Evolutionary conservation across 37 sponge, comb jelly and placozoan species (phyloP), one percentile per base, ranked within the genome.

Genomic region (Ianthella basta): DNA sequence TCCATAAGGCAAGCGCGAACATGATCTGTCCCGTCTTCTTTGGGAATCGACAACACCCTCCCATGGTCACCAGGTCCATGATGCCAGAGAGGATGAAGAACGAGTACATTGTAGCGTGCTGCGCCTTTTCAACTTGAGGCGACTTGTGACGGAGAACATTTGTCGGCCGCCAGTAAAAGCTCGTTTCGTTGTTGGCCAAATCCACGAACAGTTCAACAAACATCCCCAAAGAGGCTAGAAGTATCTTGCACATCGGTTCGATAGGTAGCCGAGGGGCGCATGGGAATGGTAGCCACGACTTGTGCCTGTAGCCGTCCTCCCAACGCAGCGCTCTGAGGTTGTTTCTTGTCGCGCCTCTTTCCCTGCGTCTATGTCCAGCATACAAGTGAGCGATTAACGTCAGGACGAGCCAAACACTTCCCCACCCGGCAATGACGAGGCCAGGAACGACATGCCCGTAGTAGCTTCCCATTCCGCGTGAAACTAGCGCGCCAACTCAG

Each of bases 61-160:
- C 37, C 54, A 53, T 18, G 25, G n/a, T 75, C 54, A 23, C 78
- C 3, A 75, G 25, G 25, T 75, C 78, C 15, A 75, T 75, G 53
- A 75, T 15, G n/a, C 78, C 78, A 30, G 78, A 75, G 5, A 75
- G 53, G 54, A 75, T 75, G 10, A 75, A 75, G 25, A 75, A 75
- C 3, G 78, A 75, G 54, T 75, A 75, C 78, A 75, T 75, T 4
- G 78, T 75, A 1, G 78, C 78, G 53, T 75, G 78, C 25, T 75
- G 78, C 3, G 78, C n/a, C 25, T 75, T 75, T 14, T 75, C 78
- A 0, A 75, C 78, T 44, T 44, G 6, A 24, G 18, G 37, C 20
- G 40, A 10, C 4, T 40, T 50, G n/a, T 41, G 15, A 23, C 14
- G 23, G 35, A 39, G 1, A 4, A 41, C 25, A 16, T 23, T 41